These are phyloP conservation scores for Acanthopleura granulata DNA, from an alignment of 2,888 invertebrate genomes.

Conservation along the genomic window DNA sequence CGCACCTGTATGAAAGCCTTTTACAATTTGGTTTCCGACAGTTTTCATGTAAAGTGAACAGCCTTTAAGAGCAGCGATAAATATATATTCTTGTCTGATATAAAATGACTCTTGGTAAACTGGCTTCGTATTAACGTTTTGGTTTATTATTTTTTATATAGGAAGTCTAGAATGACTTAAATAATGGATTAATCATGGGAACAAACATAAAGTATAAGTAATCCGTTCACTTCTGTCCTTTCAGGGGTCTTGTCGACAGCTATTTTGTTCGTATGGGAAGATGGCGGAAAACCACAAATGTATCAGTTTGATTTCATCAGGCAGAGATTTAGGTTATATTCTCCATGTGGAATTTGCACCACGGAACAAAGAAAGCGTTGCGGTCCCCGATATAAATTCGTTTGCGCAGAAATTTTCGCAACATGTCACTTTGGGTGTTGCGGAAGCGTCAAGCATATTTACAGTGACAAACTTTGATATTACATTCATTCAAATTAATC, in stretches of 20 bases:
- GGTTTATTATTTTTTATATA: not conserved
- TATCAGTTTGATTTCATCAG: not conserved
- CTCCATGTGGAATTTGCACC: not conserved
- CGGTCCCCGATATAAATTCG: not conserved
- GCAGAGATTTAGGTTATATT: not conserved
- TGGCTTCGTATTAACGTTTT: not conserved
- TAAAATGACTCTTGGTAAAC: not conserved
- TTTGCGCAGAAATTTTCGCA: no score
- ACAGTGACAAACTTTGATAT: not conserved
- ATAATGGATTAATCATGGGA: not conserved
- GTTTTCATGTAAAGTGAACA: no score
- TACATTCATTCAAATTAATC: not conserved
- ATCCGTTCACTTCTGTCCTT: not conserved
- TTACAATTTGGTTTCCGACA: no score
- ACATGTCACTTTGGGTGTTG: no score
- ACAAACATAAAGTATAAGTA: not conserved
- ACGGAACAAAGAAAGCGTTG: not conserved
- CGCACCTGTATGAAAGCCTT: no score
- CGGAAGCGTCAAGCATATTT: not conserved
- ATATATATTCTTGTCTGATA: no score
- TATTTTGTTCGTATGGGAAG: conserved; percentile 8
- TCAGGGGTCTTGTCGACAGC: not conserved
- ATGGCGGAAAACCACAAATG: not conserved
- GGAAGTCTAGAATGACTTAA: not conserved
- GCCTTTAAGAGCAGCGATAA: no score